Evolutionary conservation across 1,140 invertebrate genomes (phyloP), one percentile per base, ranked within the genome.

Genomic region (Phymorhynchus buccinoides): DNA sequence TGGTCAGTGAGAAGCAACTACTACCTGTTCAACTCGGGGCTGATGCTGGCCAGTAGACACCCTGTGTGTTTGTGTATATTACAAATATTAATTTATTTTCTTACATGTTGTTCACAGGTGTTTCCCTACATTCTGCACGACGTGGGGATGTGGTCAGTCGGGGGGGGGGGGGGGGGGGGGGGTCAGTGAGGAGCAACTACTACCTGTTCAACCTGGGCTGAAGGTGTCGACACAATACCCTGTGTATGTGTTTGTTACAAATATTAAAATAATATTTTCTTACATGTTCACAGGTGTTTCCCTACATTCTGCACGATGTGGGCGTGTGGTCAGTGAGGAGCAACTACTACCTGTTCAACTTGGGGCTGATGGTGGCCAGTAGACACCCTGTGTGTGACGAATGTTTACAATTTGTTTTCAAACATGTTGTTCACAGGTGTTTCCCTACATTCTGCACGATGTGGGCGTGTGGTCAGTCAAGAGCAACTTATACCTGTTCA

Each of bases 331-430:
- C 84, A 68, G 56, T 85, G 3, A 86, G 41, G n/a, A 87, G 75
- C 41, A 91, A 92, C 82, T 79, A 79, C 39, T 91, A 87, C 83
- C 66, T 88, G 16, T 78, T 90, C 1, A 93, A 92, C 88, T 93
- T 92, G 86, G 93, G 93, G 3, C 88, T 93, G 35, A 90, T 93
- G 87, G 86, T 94, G 86, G 92, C 92, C 2, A 93, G 93, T 84
- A 89, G 89, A 84, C 92, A 92, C 86, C 89, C 90, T 90, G 66
- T 89, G 86, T 30, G 86, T 90, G 41, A 93, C 93, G 86, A 90
- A 91, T 48, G 82, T 86, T 30, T 94, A 90, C 84, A n/a, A n/a
- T n/a, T n/a, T n/a, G n/a, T n/a, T n/a, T n/a, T n/a, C n/a, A n/a
- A n/a, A n/a, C n/a, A n/a, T n/a, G n/a, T n/a, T n/a, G n/a, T n/a